A percentile compares a stretch with the other conserved stretches of the same genome.
These are phyloP conservation scores for Australoheros facetus DNA, from an alignment of 2,797 vertebrate genomes.

Conservation along the genomic window DNA sequence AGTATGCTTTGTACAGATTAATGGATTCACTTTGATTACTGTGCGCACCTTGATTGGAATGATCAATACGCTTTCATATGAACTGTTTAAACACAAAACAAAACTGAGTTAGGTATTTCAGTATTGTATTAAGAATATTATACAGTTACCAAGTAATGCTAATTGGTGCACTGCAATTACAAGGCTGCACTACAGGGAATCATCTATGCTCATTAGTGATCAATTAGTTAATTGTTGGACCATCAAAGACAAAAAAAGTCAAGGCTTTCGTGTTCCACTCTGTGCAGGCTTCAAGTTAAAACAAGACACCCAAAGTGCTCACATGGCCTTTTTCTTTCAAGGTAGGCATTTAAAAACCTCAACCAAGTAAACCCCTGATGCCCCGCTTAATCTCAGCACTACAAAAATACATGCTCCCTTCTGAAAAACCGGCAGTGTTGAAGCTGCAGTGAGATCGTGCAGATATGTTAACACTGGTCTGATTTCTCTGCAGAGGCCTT, in stretches of 20 bases:
- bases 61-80: constrained; percentile 19
- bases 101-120: constrained; percentile 38
- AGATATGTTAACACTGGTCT: constrained; percentile 19
- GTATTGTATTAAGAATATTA: constrained; percentile 47
- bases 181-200: constrained; percentile 47
- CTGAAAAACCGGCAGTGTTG: constrained; percentile 36
- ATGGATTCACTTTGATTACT: constrained; percentile 27
- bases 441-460: constrained; percentile 43
- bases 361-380: constrained; percentile 19
- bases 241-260: constrained; percentile 12
- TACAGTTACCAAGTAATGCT: constrained; percentile 54
- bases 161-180: constrained; percentile 55
- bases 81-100: constrained; percentile 31
- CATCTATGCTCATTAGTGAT: constrained; percentile 42
- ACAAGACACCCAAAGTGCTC: constrained; percentile 19
- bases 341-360: constrained; percentile 37
- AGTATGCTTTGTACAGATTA: constrained; percentile 12
- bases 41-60: constrained; percentile 30
- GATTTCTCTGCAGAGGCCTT: constrained; percentile 13
- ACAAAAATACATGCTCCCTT: constrained; percentile 39
- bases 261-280: constrained; percentile 12
- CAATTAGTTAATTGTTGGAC: constrained; percentile 53
- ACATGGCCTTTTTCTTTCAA: constrained; percentile 32
- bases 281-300: constrained; percentile 29
- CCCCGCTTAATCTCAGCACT: constrained; percentile 34